These are phyloP conservation scores for Chaetodon trifascialis DNA, from an alignment of 2,113 vertebrate species.

Conservation along the genomic window DNA sequence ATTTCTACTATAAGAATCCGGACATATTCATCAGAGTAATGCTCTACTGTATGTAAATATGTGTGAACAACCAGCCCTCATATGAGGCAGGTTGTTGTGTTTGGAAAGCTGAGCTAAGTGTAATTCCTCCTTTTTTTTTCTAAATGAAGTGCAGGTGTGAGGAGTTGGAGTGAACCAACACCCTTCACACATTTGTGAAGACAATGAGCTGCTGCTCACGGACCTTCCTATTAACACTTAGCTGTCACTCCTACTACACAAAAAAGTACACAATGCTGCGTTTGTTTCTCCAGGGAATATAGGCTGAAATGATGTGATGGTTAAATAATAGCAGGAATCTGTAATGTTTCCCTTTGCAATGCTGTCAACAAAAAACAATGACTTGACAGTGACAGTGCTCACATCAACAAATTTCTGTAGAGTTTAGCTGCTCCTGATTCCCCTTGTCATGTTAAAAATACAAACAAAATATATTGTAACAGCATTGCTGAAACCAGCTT, in stretches of 20 bases:
- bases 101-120: background rate
- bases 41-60: background rate
- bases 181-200: background rate
- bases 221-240: slow-evolving; percentile 14
- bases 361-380: slow-evolving; percentile 3
- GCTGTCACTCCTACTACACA: slow-evolving; percentile 6
- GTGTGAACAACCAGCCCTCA: background rate
- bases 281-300: background rate
- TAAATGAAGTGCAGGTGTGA: slow-evolving; percentile 27
- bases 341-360: background rate
- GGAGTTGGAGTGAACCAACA: background rate
- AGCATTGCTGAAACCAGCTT: too few relatives aligned
- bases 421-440: background rate
- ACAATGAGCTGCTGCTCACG: slow-evolving; percentile 12
- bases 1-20: background rate
- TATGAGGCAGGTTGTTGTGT: background rate
- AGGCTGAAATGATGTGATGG: background rate
- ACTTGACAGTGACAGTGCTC: background rate
- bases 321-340: background rate
- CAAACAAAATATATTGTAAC: too few relatives aligned
- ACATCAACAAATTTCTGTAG: background rate
- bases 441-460: background rate
- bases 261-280: background rate
- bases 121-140: slow-evolving; percentile 1
- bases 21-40: too few relatives aligned